These are phyloP conservation scores for Chondrilla cf. caribensis DNA, from an alignment of 37 sponge, comb jelly and placozoan species.

Conservation along the genomic window DNA sequence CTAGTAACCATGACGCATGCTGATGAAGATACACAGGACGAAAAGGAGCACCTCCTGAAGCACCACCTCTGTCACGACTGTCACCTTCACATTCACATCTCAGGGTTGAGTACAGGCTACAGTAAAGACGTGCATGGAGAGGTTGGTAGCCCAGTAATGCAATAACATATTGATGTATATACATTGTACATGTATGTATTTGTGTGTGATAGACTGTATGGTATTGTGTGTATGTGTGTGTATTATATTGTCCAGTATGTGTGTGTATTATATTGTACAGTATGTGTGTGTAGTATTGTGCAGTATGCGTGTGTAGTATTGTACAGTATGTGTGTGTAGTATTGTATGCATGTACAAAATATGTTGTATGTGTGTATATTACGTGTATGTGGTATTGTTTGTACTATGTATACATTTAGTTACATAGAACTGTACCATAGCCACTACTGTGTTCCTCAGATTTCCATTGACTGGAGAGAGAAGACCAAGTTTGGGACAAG, in stretches of 20 bases:
- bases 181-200: neutral
- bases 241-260: neutral
- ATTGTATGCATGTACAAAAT: too few relatives aligned
- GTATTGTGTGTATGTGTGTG: neutral
- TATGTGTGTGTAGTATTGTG: neutral
- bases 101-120: slow-evolving; percentile 62
- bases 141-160: slow-evolving; percentile 19
- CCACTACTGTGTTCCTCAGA: slow-evolving; percentile 12
- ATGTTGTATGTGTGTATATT: too few relatives aligned
- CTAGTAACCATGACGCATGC: slow-evolving; percentile 54
- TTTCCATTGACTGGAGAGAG: slow-evolving; percentile 31
- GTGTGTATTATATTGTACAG: neutral
- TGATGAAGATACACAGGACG: slow-evolving; percentile 37
- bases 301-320: too few relatives aligned
- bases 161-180: neutral
- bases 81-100: slow-evolving; percentile 34
- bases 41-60: slow-evolving; percentile 39
- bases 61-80: slow-evolving; percentile 27
- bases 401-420: too few relatives aligned
- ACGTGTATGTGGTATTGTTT: too few relatives aligned
- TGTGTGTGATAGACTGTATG: neutral
- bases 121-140: slow-evolving; percentile 76
- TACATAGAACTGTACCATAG: too few relatives aligned
- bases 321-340: too few relatives aligned
- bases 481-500: too few relatives aligned